These are phyloP conservation scores for Drosophila vallismaia DNA, from an alignment of 2,888 invertebrate species.

Conservation along the genomic window DNA sequence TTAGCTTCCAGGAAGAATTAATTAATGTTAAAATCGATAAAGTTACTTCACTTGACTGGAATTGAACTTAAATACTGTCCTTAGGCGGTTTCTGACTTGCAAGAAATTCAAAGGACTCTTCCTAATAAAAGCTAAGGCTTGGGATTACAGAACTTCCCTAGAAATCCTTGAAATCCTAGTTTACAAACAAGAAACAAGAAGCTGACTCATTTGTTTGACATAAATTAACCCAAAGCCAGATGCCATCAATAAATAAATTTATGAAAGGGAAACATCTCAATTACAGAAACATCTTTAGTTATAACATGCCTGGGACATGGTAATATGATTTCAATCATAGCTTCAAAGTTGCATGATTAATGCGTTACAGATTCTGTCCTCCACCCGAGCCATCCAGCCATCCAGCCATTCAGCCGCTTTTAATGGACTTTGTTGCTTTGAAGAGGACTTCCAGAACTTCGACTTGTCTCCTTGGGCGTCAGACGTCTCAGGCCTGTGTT, in stretches of 20 bases:
- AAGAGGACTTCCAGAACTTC: slow-evolving; percentile 14
- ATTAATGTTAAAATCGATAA: not conserved
- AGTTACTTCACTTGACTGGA: not conserved
- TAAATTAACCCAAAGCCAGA: slow-evolving; percentile 8
- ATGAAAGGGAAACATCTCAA: slow-evolving; percentile 36
- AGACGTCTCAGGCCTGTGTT: slow-evolving; percentile 20
- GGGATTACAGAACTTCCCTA: not conserved
- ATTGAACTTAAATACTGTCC: not conserved
- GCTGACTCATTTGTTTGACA: slow-evolving; percentile 5
- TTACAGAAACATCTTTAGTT: slow-evolving; percentile 27
- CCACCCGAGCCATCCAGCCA: not conserved
- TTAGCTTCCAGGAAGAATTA: not conserved
- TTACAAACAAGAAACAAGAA: not conserved
- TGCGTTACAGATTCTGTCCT: slow-evolving; percentile 39
- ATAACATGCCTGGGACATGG: slow-evolving; percentile 27
- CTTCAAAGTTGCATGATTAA: slow-evolving; percentile 69
- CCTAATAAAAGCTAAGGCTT: not conserved
- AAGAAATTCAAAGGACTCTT: not conserved
- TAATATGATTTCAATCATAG: slow-evolving; percentile 69
- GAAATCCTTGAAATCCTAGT: slow-evolving; percentile 2
- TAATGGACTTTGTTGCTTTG: slow-evolving; percentile 59
- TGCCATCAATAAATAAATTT: slow-evolving; percentile 29
- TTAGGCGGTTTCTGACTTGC: not conserved
- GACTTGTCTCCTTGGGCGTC: slow-evolving; percentile 21
- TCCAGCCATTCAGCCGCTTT: slow-evolving; percentile 3